Base-by-base conservation (phyloP, 2,888 invertebrate genomes). In the Parnassius orleans region DNA sequence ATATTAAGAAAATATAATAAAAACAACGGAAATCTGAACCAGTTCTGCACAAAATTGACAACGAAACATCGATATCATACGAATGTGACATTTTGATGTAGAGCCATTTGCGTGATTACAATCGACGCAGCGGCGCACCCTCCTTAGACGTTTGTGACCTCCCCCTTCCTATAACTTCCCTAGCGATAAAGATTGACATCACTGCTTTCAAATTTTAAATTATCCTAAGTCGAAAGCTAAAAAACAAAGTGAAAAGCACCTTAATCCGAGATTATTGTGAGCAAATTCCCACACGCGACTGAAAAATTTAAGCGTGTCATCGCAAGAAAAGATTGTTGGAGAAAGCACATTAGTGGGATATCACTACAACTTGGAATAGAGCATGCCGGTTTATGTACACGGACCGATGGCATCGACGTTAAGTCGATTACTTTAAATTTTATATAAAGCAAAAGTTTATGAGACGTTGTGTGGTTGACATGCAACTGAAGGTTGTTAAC, bases 121-220 rank as follows among this genome's bases (percentile, higher is more conserved):
- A 88, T 88, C 87, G 90, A 88, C 88, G 87, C 86, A 86, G 81
- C 74, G 85, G 79, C 90, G 87, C 89, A 83, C 90, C 90, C 89
- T 87, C 78, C 79, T 77, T 73, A 73, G 72, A 74, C 72, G 71
- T 71, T 73, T 53, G 57, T 57, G 71, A 78, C 80, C 81, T 80
- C 76, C 77, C 72, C 74, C 79, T 81, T 81, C 85, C 83, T 80
- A 82, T 83, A 81, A 87, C 87, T 89, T 90, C 86, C 90, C 86
- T 87, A 84, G 81, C 90, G 87, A 87, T 90, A 91, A 90, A 90
- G 90, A 90, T 90, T 90, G 90, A 89, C 89, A 88, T 89, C 84
- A 78, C 72, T 68, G 78, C 83, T 80, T 82, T 84, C 84, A 84
- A 86, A 79, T 83, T 84, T 80, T 80, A 75, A 86, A 87, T 87